phyloP scores from a whole-genome alignment of 2,113 vertebrate species.

The Eudorcas thomsonii region DNA sequence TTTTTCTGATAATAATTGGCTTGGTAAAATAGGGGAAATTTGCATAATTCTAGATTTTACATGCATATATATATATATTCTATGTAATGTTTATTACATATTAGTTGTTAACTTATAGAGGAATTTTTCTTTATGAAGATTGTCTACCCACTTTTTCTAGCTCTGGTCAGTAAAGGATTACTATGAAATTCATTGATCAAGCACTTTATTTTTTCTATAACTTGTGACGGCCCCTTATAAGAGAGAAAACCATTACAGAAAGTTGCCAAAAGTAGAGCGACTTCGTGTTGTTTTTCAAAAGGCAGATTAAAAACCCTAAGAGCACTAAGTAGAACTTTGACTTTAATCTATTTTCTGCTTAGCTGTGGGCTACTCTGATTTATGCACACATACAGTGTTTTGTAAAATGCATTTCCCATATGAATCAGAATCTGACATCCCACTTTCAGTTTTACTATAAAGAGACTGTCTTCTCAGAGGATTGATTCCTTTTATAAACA shows the following conservation, averaged over 20 bases:
- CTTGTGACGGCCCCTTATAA: neutral
- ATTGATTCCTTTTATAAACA: neutral
- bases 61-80: neutral
- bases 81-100: neutral
- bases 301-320: neutral
- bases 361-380: neutral
- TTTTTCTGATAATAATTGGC: neutral
- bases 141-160: neutral
- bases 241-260: neutral
- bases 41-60: neutral
- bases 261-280: neutral
- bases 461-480: neutral
- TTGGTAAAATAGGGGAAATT: neutral
- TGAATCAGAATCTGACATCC: neutral
- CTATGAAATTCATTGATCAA: neutral
- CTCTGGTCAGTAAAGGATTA: neutral
- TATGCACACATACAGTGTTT: neutral
- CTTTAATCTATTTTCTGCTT: neutral
- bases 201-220: neutral
- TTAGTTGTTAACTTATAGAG: neutral
- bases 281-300: neutral
- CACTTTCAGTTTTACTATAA: neutral
- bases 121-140: neutral
- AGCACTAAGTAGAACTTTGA: neutral
- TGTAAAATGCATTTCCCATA: neutral